Evolutionary conservation across 2,797 vertebrate genomes (phyloP), one percentile per base, ranked within the genome.

Genomic region (Sebastiscus albofasciatus): DNA sequence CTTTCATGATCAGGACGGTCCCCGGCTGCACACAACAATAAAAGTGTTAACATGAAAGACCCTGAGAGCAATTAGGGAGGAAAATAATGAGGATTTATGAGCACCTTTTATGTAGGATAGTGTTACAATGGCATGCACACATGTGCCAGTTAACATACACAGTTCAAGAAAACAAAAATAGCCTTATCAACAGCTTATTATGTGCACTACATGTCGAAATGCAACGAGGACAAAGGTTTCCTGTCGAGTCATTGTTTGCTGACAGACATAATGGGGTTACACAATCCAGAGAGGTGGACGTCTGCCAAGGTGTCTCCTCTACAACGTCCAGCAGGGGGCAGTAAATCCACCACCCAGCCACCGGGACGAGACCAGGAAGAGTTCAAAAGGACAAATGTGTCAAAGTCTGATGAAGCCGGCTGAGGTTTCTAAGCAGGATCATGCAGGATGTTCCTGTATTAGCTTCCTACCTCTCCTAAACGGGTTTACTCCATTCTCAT

Each of bases 1-100:
- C 94, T 84, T 95, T 96, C 83, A 96, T 91, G 77, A 91, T 92
- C 77, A 97, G 94, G 46, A 95, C 92, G 1, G 95, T 92, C n/a
- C 61, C 93, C 29, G 92, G 91, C 98, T 99, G 77, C 52, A 42
- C 2, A 31, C 6, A 75, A 58, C 36, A 74, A 16, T 24, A 27
- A 33, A 16, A 46, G 2, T 3, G 49, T 42, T 8, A 16, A 74
- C 68, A 71, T 11, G 4, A 62, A 61, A 39, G 13, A 83, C 31
- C 10, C 1, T 55, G 36, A 18, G 42, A 46, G 68, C 20, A 56
- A 33, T 27, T 33, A 61, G 4, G 34, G n/a, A 20, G 3, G 34
- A 20, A 60, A 26, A 22, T 42, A 67, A 70, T 42, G 61, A 74
- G 65, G 39, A 6, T 87, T 81, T 72, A 77, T 2, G 2, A 75